Conservation (phyloP, 2,888 invertebrate species). For the Camptogramma bilineatum region DNA sequence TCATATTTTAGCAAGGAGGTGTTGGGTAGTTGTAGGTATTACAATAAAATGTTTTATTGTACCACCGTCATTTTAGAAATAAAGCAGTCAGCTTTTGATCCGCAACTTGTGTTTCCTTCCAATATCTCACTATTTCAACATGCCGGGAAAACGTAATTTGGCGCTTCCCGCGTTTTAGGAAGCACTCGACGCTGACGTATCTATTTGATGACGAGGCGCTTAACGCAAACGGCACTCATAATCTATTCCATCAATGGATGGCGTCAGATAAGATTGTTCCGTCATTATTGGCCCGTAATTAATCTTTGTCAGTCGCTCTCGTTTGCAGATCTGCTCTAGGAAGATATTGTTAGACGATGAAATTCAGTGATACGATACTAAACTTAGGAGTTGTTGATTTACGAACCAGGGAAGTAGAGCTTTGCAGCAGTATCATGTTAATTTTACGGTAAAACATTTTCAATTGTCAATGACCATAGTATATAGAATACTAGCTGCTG, state of each 20-base stretch:
- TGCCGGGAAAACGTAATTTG: not conserved
- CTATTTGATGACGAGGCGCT: constrained; percentile 56
- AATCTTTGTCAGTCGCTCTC: constrained; percentile 74
- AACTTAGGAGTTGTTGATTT: not conserved
- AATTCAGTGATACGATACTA: constrained; percentile 21
- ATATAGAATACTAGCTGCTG: no score
- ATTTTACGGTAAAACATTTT: no score
- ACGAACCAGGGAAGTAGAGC: no score
- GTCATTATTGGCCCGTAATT: constrained; percentile 75
- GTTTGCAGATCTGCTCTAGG: constrained; percentile 62
- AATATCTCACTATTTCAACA: no score
- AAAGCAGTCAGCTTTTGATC: no score
- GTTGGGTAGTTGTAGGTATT: no score
- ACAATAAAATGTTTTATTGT: no score
- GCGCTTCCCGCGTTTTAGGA: not conserved
- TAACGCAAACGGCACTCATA: constrained; percentile 58
- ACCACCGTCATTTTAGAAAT: no score
- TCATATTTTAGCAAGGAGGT: no score
- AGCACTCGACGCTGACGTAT: constrained; percentile 13
- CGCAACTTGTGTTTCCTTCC: no score
- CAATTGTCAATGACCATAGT: no score
- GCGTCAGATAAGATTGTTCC: constrained; percentile 68
- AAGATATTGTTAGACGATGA: constrained; percentile 49
- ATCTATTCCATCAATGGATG: constrained; percentile 67
- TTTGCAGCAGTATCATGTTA: no score